These are phyloP conservation scores for Ganaspis sp. DNA, from an alignment of 1,140 invertebrate genomes.

Conservation along the genomic window DNA sequence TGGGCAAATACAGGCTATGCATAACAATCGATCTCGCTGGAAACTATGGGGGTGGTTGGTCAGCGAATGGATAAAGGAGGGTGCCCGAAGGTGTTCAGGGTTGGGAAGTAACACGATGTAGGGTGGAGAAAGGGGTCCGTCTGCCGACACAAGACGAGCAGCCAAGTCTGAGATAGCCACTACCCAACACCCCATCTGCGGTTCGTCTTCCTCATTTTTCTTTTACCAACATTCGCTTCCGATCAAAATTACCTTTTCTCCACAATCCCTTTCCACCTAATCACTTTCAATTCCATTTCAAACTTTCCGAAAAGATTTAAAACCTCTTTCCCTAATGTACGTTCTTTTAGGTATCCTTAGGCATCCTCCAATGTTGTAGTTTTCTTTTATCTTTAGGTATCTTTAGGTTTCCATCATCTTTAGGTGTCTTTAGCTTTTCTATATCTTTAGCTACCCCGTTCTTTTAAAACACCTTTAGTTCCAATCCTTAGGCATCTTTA, in stretches of 20 bases:
- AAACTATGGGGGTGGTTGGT: constrained; percentile 74
- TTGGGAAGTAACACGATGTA: constrained; percentile 44
- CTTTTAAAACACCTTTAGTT: too few relatives aligned
- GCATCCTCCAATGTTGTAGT: too few relatives aligned
- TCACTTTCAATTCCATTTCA: too few relatives aligned
- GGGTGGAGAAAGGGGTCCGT: constrained; percentile 50
- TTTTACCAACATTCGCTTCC: not conserved
- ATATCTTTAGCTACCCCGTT: too few relatives aligned
- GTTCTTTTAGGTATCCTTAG: too few relatives aligned
- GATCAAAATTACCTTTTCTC: not conserved
- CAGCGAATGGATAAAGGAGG: constrained; percentile 64
- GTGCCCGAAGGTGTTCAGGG: constrained; percentile 51
- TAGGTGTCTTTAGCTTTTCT: too few relatives aligned
- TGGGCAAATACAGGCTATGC: constrained; percentile 77
- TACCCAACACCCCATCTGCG: constrained; percentile 70
- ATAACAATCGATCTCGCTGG: constrained; percentile 77
- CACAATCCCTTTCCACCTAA: not conserved
- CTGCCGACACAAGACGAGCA: constrained; percentile 48
- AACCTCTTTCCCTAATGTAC: too few relatives aligned
- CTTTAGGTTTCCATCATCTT: too few relatives aligned
- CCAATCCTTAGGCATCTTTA: too few relatives aligned
- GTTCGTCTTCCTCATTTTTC: constrained; percentile 48
- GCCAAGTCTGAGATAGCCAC: constrained; percentile 68
- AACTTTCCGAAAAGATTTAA: too few relatives aligned
- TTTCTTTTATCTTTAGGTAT: too few relatives aligned